Conservation (phyloP, 2,797 vertebrate genomes). For the Echeneis naucrates region DNA sequence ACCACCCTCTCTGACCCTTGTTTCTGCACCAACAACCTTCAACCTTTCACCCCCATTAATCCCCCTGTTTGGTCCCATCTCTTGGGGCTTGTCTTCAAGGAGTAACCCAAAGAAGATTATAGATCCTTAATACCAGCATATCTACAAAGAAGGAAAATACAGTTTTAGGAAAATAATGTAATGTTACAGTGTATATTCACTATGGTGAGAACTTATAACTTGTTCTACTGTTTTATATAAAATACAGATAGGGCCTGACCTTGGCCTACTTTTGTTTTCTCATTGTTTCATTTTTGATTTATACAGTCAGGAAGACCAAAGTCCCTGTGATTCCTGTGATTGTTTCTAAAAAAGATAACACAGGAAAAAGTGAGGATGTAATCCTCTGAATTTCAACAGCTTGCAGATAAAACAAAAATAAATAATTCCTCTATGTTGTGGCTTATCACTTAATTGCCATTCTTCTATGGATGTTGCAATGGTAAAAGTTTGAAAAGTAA, state of each 20-base stretch:
- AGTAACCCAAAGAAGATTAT: constrained; percentile 25
- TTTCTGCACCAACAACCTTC: constrained; percentile 63
- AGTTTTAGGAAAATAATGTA: constrained; percentile 11
- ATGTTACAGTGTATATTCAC: neutral
- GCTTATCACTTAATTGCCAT: constrained; percentile 16
- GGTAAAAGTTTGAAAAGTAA: constrained; percentile 26
- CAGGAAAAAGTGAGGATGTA: constrained; percentile 63
- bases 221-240: constrained; percentile 3
- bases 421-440: constrained; percentile 25
- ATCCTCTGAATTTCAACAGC: constrained; percentile 59
- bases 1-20: constrained; percentile 58
- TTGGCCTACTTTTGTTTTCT: constrained; percentile 26
- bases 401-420: constrained; percentile 56
- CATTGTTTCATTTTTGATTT: constrained; percentile 69
- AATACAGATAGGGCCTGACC: constrained; percentile 16
- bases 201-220: neutral
- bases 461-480: constrained; percentile 9
- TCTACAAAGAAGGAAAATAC: neutral
- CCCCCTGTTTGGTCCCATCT: constrained; percentile 41
- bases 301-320: constrained; percentile 51
- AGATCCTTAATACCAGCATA: constrained; percentile 26
- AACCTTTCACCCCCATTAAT: constrained; percentile 54
- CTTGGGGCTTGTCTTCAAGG: constrained; percentile 24
- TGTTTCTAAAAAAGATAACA: constrained; percentile 75
- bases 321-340: constrained; percentile 73